A percentile compares a stretch with the other conserved stretches of the same genome.
Evolutionary conservation across 2,888 invertebrate genomes (phyloP).

Genomic region (Luperina nickerlii): DNA sequence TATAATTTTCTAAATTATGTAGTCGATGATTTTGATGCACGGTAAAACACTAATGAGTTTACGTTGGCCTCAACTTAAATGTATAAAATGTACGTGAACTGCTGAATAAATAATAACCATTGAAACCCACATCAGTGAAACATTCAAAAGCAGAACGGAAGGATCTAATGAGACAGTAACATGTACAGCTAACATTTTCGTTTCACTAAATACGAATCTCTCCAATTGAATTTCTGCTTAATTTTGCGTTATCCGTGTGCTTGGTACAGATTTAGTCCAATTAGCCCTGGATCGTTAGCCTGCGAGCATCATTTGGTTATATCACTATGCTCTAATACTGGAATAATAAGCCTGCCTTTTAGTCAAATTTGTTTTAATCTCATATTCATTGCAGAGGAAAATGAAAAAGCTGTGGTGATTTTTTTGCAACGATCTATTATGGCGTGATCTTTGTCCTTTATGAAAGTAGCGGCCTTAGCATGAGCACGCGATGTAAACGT

Average conservation of each 20-base stretch:
- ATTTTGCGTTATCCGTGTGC: constrained; percentile 32
- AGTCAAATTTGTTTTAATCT: constrained; percentile 22
- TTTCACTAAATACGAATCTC: constrained; percentile 47
- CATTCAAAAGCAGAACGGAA: constrained; percentile 24
- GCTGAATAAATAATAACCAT: background rate
- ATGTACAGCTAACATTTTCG: constrained; percentile 33
- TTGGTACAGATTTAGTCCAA: constrained; percentile 56
- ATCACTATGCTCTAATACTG: constrained; percentile 10
- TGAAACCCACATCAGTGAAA: background rate
- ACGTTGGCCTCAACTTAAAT: no score
- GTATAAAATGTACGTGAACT: no score
- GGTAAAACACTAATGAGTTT: no score
- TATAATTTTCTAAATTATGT: no score
- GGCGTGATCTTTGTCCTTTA: no score
- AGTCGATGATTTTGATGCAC: no score
- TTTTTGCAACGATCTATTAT: background rate
- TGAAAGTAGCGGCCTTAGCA: background rate
- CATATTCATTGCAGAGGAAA: background rate
- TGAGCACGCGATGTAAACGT: background rate
- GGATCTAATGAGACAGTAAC: constrained; percentile 1
- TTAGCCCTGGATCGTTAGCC: constrained; percentile 55
- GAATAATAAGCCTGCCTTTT: background rate
- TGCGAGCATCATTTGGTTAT: constrained; percentile 40
- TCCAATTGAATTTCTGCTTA: constrained; percentile 39
- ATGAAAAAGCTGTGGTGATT: background rate